phyloP scores from a whole-genome alignment of 2,888 invertebrate genomes.

The Tromatobia lineatoria region DNA sequence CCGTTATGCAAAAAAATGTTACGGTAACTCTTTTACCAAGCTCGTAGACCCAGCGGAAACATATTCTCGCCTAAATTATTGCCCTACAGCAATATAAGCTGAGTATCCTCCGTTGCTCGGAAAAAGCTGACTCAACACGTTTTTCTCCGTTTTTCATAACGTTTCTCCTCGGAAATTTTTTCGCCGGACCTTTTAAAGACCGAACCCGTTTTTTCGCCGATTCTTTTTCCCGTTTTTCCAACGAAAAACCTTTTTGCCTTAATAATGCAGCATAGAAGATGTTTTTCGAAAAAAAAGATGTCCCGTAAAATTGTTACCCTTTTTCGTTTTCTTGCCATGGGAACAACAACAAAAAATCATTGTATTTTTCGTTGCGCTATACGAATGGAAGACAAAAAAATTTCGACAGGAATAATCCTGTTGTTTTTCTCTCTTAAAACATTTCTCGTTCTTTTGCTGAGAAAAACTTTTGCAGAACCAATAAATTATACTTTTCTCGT shows the following conservation, averaged over 20 bases:
- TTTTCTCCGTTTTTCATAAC: constrained; percentile 59
- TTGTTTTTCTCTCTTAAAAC: constrained; percentile 1
- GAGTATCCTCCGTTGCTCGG: constrained; percentile 43
- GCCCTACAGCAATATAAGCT: constrained; percentile 58
- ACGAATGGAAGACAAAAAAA: constrained; percentile 22
- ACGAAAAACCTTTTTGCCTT: constrained; percentile 13
- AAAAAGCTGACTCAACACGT: constrained; percentile 57
- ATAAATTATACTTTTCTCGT: constrained; percentile 37
- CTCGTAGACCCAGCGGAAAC: background rate
- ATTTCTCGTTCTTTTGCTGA: constrained; percentile 4
- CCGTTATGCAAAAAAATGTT: constrained; percentile 53
- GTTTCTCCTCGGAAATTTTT: constrained; percentile 26
- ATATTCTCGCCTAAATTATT: constrained; percentile 40
- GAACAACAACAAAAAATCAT: constrained; percentile 42
- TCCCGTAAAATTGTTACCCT: constrained; percentile 46
- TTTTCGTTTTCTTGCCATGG: constrained; percentile 36
- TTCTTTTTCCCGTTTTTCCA: constrained; percentile 13
- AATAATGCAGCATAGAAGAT: background rate
- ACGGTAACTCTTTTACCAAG: constrained; percentile 59
- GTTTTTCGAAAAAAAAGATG: constrained; percentile 43
- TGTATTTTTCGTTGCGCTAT: constrained; percentile 34
- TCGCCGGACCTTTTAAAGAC: constrained; percentile 4
- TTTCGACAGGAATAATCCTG: background rate
- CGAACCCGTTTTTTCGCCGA: constrained; percentile 25
- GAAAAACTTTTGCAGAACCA: background rate